Conservation (phyloP, 2,797 vertebrate species). For the Eospalax fontanierii region DNA sequence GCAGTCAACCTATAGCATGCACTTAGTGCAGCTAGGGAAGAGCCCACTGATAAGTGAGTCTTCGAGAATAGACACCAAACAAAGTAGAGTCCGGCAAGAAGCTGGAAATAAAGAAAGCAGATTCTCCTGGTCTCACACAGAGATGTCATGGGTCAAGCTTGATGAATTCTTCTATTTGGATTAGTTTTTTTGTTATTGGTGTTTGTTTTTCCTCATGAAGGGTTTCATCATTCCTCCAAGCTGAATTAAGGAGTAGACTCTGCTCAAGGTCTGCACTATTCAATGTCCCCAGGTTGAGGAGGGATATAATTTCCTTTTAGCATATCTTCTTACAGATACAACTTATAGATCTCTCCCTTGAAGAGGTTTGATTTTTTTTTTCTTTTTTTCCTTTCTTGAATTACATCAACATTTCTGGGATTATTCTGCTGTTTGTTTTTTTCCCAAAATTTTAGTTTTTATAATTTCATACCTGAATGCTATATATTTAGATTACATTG, state of each 20-base stretch:
- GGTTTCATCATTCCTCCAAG: not conserved
- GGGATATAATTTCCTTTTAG: not conserved
- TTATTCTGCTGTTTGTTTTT: not conserved
- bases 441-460: not conserved
- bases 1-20: too few species aligned
- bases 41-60: not conserved
- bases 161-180: not conserved
- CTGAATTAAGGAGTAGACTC: not conserved
- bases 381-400: not conserved
- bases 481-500: not conserved
- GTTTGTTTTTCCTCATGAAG: not conserved
- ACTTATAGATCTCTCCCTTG: not conserved
- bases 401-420: not conserved
- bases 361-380: not conserved
- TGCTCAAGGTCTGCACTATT: not conserved
- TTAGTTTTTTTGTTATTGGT: not conserved
- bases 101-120: not conserved
- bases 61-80: not conserved
- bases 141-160: not conserved
- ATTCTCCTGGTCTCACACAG: not conserved
- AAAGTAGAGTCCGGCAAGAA: not conserved
- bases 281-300: not conserved
- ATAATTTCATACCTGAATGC: not conserved
- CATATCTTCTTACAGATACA: not conserved
- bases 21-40: not conserved